Conservation (phyloP, 2,797 vertebrate genomes). For the Gymnothorax reevesii region DNA sequence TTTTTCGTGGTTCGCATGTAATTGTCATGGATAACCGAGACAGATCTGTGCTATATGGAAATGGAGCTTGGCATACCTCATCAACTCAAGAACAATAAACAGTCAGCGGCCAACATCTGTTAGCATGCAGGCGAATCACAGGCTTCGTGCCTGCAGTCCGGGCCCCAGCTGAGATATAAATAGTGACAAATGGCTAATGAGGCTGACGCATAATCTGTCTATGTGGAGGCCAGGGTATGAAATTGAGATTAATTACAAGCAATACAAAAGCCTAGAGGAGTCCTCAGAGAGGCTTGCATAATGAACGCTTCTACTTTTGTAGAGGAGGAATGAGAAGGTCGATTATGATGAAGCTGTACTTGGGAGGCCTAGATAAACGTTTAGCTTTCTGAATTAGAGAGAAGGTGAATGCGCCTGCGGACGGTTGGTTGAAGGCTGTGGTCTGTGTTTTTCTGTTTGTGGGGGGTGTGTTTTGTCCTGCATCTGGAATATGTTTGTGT, state of each 20-base stretch:
- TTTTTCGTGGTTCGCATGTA: conserved; percentile 25
- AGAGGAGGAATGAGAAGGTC: conserved; percentile 27
- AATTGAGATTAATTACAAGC: conserved; percentile 45
- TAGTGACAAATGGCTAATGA: conserved; percentile 48
- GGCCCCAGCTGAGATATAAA: conserved; percentile 48
- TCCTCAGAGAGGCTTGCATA: conserved; percentile 49
- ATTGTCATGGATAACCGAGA: conserved; percentile 37
- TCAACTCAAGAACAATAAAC: conserved; percentile 44
- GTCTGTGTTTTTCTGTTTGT: neutral
- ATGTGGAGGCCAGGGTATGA: conserved; percentile 35
- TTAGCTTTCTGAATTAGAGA: neutral
- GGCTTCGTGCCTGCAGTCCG: conserved; percentile 48
- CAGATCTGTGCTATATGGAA: conserved; percentile 36
- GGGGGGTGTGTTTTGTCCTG: conserved; percentile 30
- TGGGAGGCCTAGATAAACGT: neutral
- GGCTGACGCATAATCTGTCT: conserved; percentile 34
- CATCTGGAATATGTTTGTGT: conserved; percentile 33
- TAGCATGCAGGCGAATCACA: conserved; percentile 42
- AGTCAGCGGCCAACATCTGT: conserved; percentile 58
- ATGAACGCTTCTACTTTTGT: conserved; percentile 20
- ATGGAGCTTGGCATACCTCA: conserved; percentile 30
- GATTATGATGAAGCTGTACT: neutral
- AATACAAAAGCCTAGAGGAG: conserved; percentile 43
- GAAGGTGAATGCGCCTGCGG: neutral
- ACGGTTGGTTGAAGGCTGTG: neutral